Evolutionary conservation across 2,888 invertebrate genomes (phyloP).

Genomic region (Xanthia togata): DNA sequence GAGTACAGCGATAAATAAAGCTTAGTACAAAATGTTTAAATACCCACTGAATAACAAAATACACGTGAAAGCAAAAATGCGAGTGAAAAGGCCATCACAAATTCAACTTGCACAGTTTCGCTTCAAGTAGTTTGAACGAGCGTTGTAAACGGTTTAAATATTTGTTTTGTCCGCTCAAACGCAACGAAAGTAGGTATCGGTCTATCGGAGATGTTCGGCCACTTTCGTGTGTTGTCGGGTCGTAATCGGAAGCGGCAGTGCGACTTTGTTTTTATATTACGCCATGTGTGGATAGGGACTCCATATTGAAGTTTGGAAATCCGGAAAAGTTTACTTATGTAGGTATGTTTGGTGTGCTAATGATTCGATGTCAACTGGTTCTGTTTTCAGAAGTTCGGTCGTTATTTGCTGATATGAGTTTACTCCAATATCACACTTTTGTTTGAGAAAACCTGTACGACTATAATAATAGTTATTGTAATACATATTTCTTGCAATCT

Average conservation of each 20-base stretch:
- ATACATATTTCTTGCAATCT: neutral
- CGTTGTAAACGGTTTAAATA: constrained; percentile 75
- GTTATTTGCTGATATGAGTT: neutral
- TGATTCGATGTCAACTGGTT: constrained; percentile 12
- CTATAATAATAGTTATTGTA: neutral
- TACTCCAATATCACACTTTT: neutral
- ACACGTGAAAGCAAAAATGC: constrained; percentile 70
- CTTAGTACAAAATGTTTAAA: neutral
- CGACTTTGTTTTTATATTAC: constrained; percentile 65
- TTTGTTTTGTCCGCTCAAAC: constrained; percentile 73
- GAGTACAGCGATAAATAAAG: neutral
- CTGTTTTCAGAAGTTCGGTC: neutral
- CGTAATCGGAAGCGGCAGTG: constrained; percentile 68
- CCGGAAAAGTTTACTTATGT: constrained; percentile 32
- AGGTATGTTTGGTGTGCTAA: constrained; percentile 1
- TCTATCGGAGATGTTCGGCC: constrained; percentile 46
- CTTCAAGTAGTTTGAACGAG: constrained; percentile 77
- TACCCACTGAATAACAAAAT: constrained; percentile 33
- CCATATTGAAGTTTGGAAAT: constrained; percentile 47
- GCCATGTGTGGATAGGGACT: constrained; percentile 61
- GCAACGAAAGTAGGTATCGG: constrained; percentile 69
- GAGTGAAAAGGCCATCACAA: constrained; percentile 70
- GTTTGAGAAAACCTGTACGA: too few species aligned
- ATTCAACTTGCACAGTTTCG: constrained; percentile 72
- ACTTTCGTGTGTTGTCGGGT: constrained; percentile 56